These are phyloP conservation scores for Euphonia xanthogaster DNA, from an alignment of 2,797 vertebrate species.

Conservation along the genomic window DNA sequence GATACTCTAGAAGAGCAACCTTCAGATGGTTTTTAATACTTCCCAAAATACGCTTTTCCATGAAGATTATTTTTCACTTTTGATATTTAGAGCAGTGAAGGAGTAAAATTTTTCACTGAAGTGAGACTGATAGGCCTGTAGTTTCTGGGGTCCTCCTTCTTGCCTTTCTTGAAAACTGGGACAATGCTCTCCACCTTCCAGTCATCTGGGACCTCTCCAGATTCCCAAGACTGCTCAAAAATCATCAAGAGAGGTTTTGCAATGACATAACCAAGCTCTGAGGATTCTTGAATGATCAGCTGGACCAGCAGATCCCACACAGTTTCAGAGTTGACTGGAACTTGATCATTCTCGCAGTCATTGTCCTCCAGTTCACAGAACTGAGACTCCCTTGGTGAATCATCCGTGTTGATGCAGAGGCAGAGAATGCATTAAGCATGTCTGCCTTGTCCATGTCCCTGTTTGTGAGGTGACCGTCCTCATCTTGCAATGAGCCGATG, in stretches of 20 bases:
- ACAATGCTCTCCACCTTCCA: not conserved
- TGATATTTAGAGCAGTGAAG: not conserved
- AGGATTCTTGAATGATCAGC: not conserved
- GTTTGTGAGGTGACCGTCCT: not conserved
- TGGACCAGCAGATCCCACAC: not conserved
- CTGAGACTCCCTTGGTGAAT: not conserved
- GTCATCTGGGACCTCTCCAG: not conserved
- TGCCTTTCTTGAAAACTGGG: not conserved
- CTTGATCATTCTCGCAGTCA: rapidly evolving
- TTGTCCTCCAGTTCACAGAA: not conserved
- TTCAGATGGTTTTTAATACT: not conserved
- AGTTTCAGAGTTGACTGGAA: not conserved
- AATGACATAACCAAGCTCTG: rapidly evolving
- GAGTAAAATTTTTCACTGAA: not conserved
- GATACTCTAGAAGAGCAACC: not conserved
- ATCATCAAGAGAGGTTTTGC: rapidly evolving
- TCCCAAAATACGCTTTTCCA: not conserved
- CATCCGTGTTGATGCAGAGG: rapidly evolving
- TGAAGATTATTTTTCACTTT: not conserved
- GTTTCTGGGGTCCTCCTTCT: rapidly evolving
- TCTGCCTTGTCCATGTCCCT: not conserved
- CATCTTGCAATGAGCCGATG: rapidly evolving
- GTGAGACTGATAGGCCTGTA: not conserved
- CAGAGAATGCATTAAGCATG: not conserved
- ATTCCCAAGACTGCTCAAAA: not conserved